Conservation (phyloP, 2,797 vertebrate genomes). For the Lacerta viridis region DNA sequence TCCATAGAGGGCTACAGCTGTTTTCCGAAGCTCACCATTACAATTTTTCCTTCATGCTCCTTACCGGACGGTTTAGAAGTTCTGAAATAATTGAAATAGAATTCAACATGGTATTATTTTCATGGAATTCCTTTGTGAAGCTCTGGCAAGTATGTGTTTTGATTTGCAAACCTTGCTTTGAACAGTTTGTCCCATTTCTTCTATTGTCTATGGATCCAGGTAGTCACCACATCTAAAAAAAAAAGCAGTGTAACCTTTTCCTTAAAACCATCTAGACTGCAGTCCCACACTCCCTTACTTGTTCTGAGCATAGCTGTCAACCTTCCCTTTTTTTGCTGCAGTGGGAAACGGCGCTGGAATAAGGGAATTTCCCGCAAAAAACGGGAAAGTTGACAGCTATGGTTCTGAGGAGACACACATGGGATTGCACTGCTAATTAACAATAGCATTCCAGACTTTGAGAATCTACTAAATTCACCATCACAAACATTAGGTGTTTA, state of each 20-base stretch:
- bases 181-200: conserved; percentile 37
- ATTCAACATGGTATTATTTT: background rate
- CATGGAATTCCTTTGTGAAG: background rate
- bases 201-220: conserved; percentile 8
- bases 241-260: background rate
- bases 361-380: too few species aligned
- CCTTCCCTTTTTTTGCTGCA: too few species aligned
- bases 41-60: background rate
- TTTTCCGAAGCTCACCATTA: background rate
- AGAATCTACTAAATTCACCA: background rate
- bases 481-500: background rate
- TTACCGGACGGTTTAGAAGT: background rate
- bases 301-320: too few species aligned
- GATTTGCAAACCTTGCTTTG: background rate
- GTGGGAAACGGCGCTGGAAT: too few species aligned
- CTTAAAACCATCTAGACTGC: too few species aligned
- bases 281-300: too few species aligned
- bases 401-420: too few species aligned
- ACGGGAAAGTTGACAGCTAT: too few species aligned
- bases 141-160: background rate
- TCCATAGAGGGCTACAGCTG: background rate
- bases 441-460: background rate
- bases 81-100: background rate
- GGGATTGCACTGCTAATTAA: background rate
- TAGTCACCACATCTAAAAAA: background rate